phyloP scores from a whole-genome alignment of 1,140 invertebrate species.

The Rhynchophorus ferrugineus region DNA sequence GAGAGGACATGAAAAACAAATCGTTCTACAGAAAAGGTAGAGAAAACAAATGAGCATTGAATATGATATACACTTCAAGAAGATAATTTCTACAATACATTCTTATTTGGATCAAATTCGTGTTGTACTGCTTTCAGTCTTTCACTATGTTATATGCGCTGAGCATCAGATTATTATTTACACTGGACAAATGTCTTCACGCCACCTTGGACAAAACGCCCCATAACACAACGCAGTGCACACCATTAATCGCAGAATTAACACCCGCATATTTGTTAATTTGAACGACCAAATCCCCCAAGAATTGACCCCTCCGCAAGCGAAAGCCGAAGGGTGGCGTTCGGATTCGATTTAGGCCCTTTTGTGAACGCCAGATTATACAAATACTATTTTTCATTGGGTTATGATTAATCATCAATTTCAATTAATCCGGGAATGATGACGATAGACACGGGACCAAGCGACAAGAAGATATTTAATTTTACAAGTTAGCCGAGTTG shows the following conservation, averaged over 20 bases:
- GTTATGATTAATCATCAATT: constrained; percentile 20
- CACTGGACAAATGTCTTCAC: too few species aligned
- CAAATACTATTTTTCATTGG: constrained; percentile 22
- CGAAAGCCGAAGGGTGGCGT: neutral
- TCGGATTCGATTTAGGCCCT: constrained; percentile 17
- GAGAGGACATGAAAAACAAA: too few species aligned
- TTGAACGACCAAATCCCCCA: constrained; percentile 11
- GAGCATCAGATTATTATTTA: too few species aligned
- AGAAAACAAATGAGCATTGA: too few species aligned
- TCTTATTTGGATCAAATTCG: too few species aligned
- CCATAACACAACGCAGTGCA: constrained; percentile 11
- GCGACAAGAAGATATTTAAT: neutral
- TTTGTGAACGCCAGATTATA: constrained; percentile 23
- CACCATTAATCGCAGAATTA: constrained; percentile 18
- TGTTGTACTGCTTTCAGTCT: too few species aligned
- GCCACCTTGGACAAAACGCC: neutral
- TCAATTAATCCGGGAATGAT: constrained; percentile 17
- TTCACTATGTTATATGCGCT: too few species aligned
- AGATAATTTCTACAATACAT: too few species aligned
- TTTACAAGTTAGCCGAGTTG: neutral
- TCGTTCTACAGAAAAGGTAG: too few species aligned
- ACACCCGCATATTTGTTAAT: constrained; percentile 22
- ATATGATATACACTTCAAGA: too few species aligned
- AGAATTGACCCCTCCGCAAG: constrained; percentile 15
- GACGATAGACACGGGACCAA: neutral